Conservation (phyloP, 2,113 vertebrate genomes). For the Cyanocitta stelleri region DNA sequence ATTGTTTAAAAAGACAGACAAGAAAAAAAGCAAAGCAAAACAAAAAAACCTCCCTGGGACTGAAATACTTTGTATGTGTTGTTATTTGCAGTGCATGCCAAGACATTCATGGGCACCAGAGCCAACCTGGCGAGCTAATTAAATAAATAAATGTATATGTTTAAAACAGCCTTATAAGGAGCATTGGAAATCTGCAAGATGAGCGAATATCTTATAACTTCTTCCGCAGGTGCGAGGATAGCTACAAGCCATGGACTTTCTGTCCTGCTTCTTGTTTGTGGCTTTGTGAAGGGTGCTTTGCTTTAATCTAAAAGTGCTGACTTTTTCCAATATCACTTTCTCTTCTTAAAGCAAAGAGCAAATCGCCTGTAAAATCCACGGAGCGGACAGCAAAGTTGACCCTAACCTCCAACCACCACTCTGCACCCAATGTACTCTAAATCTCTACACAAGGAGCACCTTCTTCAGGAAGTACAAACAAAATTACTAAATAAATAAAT, state of each 20-base stretch:
- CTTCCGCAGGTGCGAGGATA: slow-evolving; percentile 93
- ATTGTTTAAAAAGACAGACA: background rate
- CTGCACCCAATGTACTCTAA: slow-evolving; percentile 85
- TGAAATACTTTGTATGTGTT: slow-evolving; percentile 81
- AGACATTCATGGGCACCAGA: slow-evolving; percentile 78
- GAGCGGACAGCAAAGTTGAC: slow-evolving; percentile 85
- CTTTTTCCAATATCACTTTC: slow-evolving; percentile 86
- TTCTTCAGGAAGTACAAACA: slow-evolving; percentile 74
- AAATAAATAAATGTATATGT: slow-evolving; percentile 79
- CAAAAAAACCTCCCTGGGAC: slow-evolving; percentile 60
- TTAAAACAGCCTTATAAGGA: slow-evolving; percentile 80
- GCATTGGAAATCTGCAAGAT: slow-evolving; percentile 81
- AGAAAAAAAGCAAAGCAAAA: slow-evolving; percentile 42
- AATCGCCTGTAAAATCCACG: slow-evolving; percentile 83
- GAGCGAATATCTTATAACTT: slow-evolving; percentile 84
- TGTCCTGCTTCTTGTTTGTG: slow-evolving; percentile 86
- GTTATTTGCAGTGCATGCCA: slow-evolving; percentile 82
- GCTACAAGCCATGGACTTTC: slow-evolving; percentile 88
- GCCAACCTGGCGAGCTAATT: slow-evolving; percentile 78
- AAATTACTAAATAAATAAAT: slow-evolving; percentile 65
- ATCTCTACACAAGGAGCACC: slow-evolving; percentile 80
- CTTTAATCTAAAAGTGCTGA: slow-evolving; percentile 90
- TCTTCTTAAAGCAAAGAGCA: slow-evolving; percentile 89
- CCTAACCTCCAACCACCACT: slow-evolving; percentile 81
- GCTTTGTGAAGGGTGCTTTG: slow-evolving; percentile 89